These are phyloP conservation scores for Agapornis roseicollis DNA, from an alignment of 2,113 vertebrate genomes.

Conservation along the genomic window DNA sequence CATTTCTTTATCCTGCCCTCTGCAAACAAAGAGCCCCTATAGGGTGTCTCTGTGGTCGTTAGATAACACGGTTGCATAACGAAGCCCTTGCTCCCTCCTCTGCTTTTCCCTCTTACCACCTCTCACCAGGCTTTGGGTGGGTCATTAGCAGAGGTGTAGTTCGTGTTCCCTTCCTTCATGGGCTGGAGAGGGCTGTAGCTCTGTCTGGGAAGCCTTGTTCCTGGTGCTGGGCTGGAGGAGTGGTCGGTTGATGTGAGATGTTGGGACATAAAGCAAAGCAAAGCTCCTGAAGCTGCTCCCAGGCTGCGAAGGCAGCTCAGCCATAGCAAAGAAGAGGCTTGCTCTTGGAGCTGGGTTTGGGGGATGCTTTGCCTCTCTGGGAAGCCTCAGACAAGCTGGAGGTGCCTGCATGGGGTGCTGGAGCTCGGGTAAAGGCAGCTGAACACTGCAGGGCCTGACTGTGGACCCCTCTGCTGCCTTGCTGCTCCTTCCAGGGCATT, in stretches of 20 bases:
- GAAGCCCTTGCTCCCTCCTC: background rate
- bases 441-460: background rate
- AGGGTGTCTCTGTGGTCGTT: slow-evolving; percentile 54
- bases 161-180: background rate
- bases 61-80: slow-evolving; percentile 60
- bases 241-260: fast-evolving
- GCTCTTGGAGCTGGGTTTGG: background rate
- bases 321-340: background rate
- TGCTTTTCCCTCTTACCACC: background rate
- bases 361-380: background rate
- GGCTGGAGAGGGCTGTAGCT: background rate
- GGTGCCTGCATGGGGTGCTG: fast-evolving
- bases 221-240: background rate
- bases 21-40: slow-evolving; percentile 55
- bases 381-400: fast-evolving
- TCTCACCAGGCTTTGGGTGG: background rate
- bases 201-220: background rate
- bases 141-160: background rate
- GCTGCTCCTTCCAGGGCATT: background rate
- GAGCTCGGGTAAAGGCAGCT: background rate
- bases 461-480: background rate
- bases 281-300: background rate
- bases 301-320: background rate
- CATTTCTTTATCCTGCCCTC: slow-evolving; percentile 32
- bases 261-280: background rate